Percentiles rank a stretch among this genome's conserved stretches.
phyloP scores from a whole-genome alignment of 2,113 vertebrate genomes.

The Hippocampus zosterae region DNA sequence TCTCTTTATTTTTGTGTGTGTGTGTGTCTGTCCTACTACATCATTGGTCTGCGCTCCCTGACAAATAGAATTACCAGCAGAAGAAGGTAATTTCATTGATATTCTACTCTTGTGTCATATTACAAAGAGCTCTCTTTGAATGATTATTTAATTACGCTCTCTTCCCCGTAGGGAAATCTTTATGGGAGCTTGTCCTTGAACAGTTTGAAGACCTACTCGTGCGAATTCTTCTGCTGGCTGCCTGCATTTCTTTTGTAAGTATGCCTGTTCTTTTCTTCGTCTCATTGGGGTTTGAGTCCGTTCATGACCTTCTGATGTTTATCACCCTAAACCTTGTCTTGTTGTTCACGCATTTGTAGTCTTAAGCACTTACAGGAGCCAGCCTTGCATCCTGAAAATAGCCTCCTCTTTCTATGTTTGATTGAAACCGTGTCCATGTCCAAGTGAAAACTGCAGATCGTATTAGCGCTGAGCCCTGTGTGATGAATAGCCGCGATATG shows the following conservation, averaged over 20 bases:
- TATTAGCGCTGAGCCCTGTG: conserved; percentile 18
- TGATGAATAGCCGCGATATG: conserved; percentile 16
- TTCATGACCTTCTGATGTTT: background rate
- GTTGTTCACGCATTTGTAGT: background rate
- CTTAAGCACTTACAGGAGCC: conserved; percentile 1
- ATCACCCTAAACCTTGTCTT: background rate
- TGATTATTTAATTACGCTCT: background rate
- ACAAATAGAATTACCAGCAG: conserved; percentile 87
- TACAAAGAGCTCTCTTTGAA: conserved; percentile 3
- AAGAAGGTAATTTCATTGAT: conserved; percentile 81
- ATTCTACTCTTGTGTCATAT: background rate
- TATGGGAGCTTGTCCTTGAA: conserved; percentile 93
- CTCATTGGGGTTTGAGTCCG: background rate
- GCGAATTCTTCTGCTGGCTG: conserved; percentile 95
- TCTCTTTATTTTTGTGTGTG: background rate
- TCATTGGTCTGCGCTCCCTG: conserved; percentile 35
- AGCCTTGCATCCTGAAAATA: conserved; percentile 17
- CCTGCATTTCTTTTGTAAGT: conserved; percentile 99
- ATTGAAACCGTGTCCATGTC: conserved; percentile 24
- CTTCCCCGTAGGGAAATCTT: conserved; percentile 84
- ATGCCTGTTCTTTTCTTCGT: conserved; percentile 27
- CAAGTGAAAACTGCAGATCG: conserved; percentile 17
- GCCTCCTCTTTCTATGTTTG: conserved; percentile 7
- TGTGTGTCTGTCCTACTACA: conserved; percentile 28
- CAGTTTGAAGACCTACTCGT: conserved; percentile 98